Conservation (phyloP, 2,113 vertebrate genomes). For the Calonectris borealis region DNA sequence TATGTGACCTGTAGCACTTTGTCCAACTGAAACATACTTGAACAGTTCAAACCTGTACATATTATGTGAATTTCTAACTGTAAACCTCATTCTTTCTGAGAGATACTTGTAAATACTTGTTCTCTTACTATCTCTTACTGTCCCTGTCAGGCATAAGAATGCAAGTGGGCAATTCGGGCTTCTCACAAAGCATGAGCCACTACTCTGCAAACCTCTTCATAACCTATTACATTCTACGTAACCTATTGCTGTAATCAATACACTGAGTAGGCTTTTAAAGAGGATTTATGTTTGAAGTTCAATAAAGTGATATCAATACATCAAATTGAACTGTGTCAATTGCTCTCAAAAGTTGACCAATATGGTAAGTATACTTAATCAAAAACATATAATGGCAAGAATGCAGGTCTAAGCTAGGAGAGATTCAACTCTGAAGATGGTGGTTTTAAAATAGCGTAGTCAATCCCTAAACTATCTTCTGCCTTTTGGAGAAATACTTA, state of each 20-base stretch:
- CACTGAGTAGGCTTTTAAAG: conserved; percentile 30
- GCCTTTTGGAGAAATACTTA: neutral
- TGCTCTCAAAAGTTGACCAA: neutral
- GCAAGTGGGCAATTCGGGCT: neutral
- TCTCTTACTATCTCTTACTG: neutral
- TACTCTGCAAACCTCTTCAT: neutral
- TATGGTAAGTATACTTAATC: neutral
- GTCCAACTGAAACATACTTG: conserved; percentile 75
- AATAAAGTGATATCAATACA: conserved; percentile 50
- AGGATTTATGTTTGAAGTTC: neutral
- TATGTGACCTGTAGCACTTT: conserved; percentile 78
- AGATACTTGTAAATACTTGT: conserved; percentile 71
- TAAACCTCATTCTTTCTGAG: conserved; percentile 2
- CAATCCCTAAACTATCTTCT: neutral
- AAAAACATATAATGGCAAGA: neutral
- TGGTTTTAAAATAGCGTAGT: neutral
- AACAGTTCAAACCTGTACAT: conserved; percentile 71
- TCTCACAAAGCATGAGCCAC: neutral
- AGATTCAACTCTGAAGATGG: neutral
- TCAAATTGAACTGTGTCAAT: neutral
- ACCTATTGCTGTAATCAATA: neutral
- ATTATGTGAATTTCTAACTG: conserved; percentile 61
- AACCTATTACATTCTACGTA: neutral
- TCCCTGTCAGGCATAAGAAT: neutral
- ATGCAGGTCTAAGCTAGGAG: neutral